A percentile compares a stretch with the other conserved stretches of the same genome.
These are phyloP conservation scores for Ceyx erithaca DNA, from an alignment of 2,797 vertebrate genomes.

Conservation along the genomic window DNA sequence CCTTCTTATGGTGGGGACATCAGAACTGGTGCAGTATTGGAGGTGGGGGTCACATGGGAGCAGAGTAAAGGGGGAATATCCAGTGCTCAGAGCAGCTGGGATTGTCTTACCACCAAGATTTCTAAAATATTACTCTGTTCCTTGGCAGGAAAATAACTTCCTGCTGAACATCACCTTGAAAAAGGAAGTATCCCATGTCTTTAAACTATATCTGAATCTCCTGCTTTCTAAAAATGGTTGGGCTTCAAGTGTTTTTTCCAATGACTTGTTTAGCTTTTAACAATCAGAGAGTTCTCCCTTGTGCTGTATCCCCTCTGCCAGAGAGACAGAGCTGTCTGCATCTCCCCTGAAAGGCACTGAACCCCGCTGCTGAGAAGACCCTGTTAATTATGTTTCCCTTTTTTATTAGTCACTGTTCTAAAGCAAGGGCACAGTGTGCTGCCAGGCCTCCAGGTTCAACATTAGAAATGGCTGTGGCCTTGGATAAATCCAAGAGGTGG, in stretches of 20 bases:
- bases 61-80: too few species aligned
- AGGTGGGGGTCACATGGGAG: too few species aligned
- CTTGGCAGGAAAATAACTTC: not conserved
- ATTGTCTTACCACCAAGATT: not conserved
- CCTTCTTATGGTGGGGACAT: too few species aligned
- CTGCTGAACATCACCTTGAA: constrained; percentile 1
- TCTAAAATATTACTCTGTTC: not conserved
- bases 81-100: not conserved
- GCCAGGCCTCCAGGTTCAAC: not conserved
- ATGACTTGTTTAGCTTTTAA: not conserved
- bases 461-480: constrained; percentile 17
- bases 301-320: not conserved
- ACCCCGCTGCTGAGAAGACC: constrained; percentile 13
- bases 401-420: constrained; percentile 36
- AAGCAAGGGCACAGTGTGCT: constrained; percentile 32
- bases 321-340: not conserved
- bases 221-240: not conserved
- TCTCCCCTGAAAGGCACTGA: not conserved
- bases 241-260: not conserved
- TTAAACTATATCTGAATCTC: not conserved
- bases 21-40: too few species aligned
- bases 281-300: not conserved
- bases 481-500: not conserved
- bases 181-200: not conserved
- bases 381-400: constrained; percentile 39